A percentile compares a stretch with the other conserved stretches of the same genome.
These are phyloP conservation scores for Bombus terrestris DNA, from an alignment of 1,140 invertebrate species.

Conservation along the genomic window DNA sequence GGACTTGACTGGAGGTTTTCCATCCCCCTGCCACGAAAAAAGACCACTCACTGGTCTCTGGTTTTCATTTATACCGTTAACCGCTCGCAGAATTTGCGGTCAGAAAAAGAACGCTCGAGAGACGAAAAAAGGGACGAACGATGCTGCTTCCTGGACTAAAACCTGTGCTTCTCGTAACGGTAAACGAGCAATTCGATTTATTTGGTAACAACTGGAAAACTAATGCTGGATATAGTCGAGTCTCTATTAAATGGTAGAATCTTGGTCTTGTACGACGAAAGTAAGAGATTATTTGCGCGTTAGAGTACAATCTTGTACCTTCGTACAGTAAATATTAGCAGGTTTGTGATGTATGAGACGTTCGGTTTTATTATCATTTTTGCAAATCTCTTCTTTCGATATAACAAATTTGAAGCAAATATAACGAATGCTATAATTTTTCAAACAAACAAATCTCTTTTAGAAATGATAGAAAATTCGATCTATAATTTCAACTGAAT, in stretches of 20 bases:
- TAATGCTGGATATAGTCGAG: background rate
- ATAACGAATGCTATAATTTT: too few relatives aligned
- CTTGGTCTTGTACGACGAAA: background rate
- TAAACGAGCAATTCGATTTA: constrained; percentile 7
- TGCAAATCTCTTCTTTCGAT: too few relatives aligned
- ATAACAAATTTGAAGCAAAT: too few relatives aligned
- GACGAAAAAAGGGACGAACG: background rate
- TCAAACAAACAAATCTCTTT: too few relatives aligned
- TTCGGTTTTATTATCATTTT: too few relatives aligned
- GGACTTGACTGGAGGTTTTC: constrained; percentile 54
- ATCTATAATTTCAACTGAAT: too few relatives aligned
- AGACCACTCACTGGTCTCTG: background rate
- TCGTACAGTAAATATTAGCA: too few relatives aligned
- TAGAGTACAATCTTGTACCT: too few relatives aligned
- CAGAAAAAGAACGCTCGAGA: background rate
- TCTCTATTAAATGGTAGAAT: background rate
- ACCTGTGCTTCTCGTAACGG: background rate
- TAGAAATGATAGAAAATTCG: too few relatives aligned
- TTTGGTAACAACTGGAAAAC: background rate
- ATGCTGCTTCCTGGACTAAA: constrained; percentile 2
- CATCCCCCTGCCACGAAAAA: background rate
- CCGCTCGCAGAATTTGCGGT: constrained; percentile 37
- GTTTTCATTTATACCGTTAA: constrained; percentile 49
- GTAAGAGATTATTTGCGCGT: background rate
- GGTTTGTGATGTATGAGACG: too few relatives aligned